A percentile compares a stretch with the other conserved stretches of the same genome.
Evolutionary conservation across 1,140 invertebrate genomes (phyloP).

Genomic region (Eurosta solidaginis): DNA sequence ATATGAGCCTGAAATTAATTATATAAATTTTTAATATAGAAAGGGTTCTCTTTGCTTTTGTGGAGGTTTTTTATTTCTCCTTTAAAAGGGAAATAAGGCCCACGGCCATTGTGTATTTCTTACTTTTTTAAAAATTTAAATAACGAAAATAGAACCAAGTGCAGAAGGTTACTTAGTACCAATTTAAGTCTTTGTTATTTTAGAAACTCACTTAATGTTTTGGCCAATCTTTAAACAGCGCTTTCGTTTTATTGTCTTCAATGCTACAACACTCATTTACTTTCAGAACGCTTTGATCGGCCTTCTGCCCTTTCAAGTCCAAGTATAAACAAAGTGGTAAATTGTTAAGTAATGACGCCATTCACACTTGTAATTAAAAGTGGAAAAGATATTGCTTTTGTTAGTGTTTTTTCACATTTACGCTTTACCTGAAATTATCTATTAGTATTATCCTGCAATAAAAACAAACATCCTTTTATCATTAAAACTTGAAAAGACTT

Average conservation of each 20-base stretch:
- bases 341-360: background rate
- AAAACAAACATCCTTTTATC: background rate
- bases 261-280: background rate
- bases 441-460: background rate
- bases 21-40: no score
- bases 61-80: no score
- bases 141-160: no score
- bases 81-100: no score
- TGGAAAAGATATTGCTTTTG: slow-evolving; percentile 12
- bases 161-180: no score
- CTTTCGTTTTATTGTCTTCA: background rate
- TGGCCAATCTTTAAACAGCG: background rate
- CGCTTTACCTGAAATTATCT: background rate
- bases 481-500: background rate
- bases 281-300: background rate
- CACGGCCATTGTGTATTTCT: no score
- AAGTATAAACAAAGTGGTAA: background rate
- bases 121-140: no score
- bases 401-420: background rate
- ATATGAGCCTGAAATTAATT: no score
- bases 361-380: background rate
- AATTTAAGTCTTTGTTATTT: no score
- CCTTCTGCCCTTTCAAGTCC: background rate
- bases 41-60: no score
- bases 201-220: background rate